phyloP scores from a whole-genome alignment of 2,113 vertebrate species.

The Anolis carolinensis region DNA sequence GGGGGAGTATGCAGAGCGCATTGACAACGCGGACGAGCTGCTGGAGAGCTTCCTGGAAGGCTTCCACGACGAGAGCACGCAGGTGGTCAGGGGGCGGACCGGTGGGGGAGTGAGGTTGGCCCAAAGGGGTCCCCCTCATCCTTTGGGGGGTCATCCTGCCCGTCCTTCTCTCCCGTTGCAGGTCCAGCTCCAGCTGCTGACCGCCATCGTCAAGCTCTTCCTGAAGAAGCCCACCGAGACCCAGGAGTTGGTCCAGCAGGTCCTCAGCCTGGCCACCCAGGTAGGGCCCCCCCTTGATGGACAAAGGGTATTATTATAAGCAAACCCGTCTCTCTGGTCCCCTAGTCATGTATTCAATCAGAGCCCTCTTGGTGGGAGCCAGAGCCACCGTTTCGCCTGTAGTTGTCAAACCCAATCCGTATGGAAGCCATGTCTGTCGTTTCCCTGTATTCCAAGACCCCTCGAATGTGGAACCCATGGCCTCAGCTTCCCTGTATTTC shows the following conservation, averaged over 20 bases:
- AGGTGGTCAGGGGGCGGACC: slow-evolving; percentile 74
- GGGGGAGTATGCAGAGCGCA: slow-evolving; percentile 93
- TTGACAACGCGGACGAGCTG: slow-evolving; percentile 93
- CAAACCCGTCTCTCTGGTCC: too few relatives aligned
- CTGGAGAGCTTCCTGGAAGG: slow-evolving; percentile 97
- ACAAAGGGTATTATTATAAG: too few relatives aligned
- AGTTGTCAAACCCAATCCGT: too few relatives aligned
- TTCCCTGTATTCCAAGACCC: too few relatives aligned
- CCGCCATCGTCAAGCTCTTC: slow-evolving; percentile 96
- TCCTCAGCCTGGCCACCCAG: slow-evolving; percentile 96
- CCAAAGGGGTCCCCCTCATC: not conserved
- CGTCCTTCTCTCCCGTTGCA: slow-evolving; percentile 33
- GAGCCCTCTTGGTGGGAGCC: too few relatives aligned
- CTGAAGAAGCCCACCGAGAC: slow-evolving; percentile 98
- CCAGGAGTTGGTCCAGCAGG: slow-evolving; percentile 97
- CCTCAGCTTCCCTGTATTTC: too few relatives aligned
- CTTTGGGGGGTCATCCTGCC: not conserved
- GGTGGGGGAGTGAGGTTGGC: fast-evolving
- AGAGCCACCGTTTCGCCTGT: too few relatives aligned
- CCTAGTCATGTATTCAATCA: too few relatives aligned
- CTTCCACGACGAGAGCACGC: slow-evolving; percentile 97
- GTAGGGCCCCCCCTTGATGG: slow-evolving; percentile 68
- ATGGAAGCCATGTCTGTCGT: too few relatives aligned
- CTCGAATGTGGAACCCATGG: too few relatives aligned
- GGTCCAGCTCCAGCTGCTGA: slow-evolving; percentile 96